Conservation (phyloP, 2,797 vertebrate species). For the Podargus strigoides region DNA sequence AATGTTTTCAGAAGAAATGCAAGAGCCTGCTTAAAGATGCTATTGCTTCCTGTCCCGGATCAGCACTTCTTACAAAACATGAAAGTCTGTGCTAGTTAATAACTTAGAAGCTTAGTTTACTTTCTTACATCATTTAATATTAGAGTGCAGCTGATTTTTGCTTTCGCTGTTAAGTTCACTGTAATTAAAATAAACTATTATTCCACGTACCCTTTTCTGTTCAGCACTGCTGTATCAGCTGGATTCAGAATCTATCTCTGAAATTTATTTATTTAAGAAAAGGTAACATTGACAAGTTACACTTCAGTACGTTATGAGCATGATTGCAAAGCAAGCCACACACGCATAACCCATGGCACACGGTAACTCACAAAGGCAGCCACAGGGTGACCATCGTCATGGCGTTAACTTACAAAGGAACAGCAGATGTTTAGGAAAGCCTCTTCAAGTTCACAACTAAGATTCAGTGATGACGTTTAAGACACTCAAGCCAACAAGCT, state of each 20-base stretch:
- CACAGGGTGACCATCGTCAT: accelerated
- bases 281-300: neutral
- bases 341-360: accelerated
- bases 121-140: neutral
- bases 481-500: neutral
- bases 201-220: neutral
- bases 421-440: neutral
- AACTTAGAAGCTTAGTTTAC: neutral
- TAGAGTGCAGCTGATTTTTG: neutral
- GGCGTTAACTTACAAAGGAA: neutral
- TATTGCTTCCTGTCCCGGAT: neutral
- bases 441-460: neutral
- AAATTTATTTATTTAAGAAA: too few species aligned
- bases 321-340: neutral
- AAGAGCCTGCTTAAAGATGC: neutral
- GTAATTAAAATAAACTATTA: neutral
- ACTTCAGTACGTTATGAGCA: neutral
- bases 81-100: neutral
- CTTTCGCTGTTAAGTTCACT: neutral
- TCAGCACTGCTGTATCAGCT: neutral
- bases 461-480: neutral
- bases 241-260: neutral
- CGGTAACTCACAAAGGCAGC: neutral
- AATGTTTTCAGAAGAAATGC: neutral
- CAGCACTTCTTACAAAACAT: neutral